Evolutionary conservation across 2,113 vertebrate species (phyloP).

Genomic region (Stegastes partitus): DNA sequence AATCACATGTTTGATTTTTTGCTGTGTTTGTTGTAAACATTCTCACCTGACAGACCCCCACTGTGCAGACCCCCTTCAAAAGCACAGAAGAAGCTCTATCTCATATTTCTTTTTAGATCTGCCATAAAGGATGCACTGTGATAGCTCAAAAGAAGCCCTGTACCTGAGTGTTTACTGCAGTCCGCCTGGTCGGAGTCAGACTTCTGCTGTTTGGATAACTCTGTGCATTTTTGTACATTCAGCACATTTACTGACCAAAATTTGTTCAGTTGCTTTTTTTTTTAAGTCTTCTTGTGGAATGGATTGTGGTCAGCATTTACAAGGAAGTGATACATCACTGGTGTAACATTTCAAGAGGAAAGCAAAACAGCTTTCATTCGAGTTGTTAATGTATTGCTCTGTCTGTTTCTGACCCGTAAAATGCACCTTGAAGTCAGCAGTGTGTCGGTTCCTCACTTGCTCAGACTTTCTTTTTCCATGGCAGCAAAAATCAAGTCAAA

Average conservation of each 20-base stretch:
- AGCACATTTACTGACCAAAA: constrained; percentile 64
- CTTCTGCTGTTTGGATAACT: constrained; percentile 60
- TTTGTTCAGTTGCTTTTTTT: constrained; percentile 58
- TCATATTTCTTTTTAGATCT: constrained; percentile 40
- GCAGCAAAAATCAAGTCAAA: not conserved
- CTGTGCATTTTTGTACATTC: constrained; percentile 46
- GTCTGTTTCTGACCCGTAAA: constrained; percentile 32
- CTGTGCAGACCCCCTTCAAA: constrained; percentile 53
- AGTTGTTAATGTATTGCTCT: constrained; percentile 54
- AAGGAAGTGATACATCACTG: constrained; percentile 52
- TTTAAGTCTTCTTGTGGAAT: constrained; percentile 40
- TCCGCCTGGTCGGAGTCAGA: constrained; percentile 12
- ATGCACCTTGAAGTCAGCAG: constrained; percentile 45
- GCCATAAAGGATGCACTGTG: constrained; percentile 76
- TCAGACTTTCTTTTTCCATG: not conserved
- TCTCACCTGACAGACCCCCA: constrained; percentile 51
- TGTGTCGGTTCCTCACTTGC: constrained; percentile 1
- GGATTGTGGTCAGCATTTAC: constrained; percentile 55
- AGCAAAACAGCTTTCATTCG: constrained; percentile 47
- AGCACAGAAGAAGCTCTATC: constrained; percentile 60
- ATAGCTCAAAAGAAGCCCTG: constrained; percentile 75
- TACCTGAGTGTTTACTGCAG: constrained; percentile 71
- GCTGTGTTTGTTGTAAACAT: constrained; percentile 74
- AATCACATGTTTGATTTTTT: constrained; percentile 48
- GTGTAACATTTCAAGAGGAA: constrained; percentile 52